Conservation (phyloP, 2,888 invertebrate species). For the Osmoderma eremita region DNA sequence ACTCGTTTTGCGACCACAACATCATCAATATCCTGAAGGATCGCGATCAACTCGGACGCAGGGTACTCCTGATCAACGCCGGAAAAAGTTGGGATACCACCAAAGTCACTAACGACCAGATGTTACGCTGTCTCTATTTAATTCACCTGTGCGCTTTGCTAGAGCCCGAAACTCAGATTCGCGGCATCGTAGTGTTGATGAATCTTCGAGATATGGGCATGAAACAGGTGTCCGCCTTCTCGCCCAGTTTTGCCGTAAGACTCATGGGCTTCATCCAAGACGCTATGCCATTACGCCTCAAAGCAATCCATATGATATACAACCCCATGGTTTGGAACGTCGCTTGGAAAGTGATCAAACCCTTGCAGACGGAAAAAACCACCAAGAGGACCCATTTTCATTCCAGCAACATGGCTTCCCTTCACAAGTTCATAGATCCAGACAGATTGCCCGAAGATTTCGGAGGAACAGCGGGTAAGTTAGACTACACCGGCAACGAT, state of each 20-base stretch:
- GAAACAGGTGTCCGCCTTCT: constrained; percentile 75
- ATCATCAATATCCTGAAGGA: constrained; percentile 81
- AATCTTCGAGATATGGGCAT: constrained; percentile 82
- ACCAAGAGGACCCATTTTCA: constrained; percentile 84
- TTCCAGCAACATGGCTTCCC: constrained; percentile 80
- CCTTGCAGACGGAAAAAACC: constrained; percentile 81
- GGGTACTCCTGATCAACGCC: constrained; percentile 77
- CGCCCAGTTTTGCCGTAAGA: constrained; percentile 79
- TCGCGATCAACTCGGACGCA: constrained; percentile 79
- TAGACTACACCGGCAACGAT: constrained; percentile 80
- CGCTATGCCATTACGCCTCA: constrained; percentile 84
- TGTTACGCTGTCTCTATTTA: constrained; percentile 82
- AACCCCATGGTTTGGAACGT: constrained; percentile 86
- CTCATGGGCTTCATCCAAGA: constrained; percentile 86
- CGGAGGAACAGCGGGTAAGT: constrained; percentile 77
- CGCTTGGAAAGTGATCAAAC: constrained; percentile 87
- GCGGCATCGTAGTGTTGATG: constrained; percentile 83
- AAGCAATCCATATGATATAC: constrained; percentile 87
- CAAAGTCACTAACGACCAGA: constrained; percentile 76
- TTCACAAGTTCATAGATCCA: constrained; percentile 78
- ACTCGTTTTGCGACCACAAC: constrained; percentile 74
- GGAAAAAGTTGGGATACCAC: constrained; percentile 83
- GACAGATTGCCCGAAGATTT: constrained; percentile 80
- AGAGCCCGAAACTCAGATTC: constrained; percentile 82
- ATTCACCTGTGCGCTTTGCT: constrained; percentile 82